Evolutionary conservation across 2,888 invertebrate species (phyloP).

Genomic region (Drosophila yooni): DNA sequence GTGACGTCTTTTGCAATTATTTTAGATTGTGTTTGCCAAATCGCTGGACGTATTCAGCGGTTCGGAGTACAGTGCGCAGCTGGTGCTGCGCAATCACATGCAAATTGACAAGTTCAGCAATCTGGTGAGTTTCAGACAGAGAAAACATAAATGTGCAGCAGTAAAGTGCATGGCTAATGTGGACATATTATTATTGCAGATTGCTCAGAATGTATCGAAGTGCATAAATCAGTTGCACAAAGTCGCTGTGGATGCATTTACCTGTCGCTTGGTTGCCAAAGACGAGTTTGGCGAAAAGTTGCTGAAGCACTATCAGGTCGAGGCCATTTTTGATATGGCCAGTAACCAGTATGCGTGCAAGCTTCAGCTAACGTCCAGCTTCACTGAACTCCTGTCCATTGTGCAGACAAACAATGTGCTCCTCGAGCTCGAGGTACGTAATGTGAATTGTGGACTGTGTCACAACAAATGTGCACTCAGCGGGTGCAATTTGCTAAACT

Average conservation of each 20-base stretch:
- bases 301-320: constrained; percentile 80
- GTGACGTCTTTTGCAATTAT: constrained; percentile 12
- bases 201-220: constrained; percentile 83
- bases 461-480: constrained; percentile 10
- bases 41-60: constrained; percentile 84
- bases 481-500: constrained; percentile 11
- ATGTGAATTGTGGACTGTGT: not conserved
- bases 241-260: constrained; percentile 79
- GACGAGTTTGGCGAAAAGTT: constrained; percentile 75
- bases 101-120: constrained; percentile 85
- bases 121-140: constrained; percentile 76
- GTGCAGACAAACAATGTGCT: constrained; percentile 82
- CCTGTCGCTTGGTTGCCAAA: constrained; percentile 82
- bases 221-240: constrained; percentile 79
- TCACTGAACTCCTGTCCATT: constrained; percentile 80
- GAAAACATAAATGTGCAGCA: not conserved
- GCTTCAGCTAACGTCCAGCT: constrained; percentile 77
- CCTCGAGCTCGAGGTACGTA: constrained; percentile 83
- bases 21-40: constrained; percentile 84
- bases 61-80: constrained; percentile 80
- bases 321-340: constrained; percentile 80
- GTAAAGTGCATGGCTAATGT: not conserved
- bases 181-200: constrained; percentile 57
- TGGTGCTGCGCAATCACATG: constrained; percentile 84
- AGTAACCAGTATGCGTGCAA: constrained; percentile 83